These are phyloP conservation scores for Zaprionus lineosus DNA, from an alignment of 2,888 invertebrate genomes.

Conservation along the genomic window DNA sequence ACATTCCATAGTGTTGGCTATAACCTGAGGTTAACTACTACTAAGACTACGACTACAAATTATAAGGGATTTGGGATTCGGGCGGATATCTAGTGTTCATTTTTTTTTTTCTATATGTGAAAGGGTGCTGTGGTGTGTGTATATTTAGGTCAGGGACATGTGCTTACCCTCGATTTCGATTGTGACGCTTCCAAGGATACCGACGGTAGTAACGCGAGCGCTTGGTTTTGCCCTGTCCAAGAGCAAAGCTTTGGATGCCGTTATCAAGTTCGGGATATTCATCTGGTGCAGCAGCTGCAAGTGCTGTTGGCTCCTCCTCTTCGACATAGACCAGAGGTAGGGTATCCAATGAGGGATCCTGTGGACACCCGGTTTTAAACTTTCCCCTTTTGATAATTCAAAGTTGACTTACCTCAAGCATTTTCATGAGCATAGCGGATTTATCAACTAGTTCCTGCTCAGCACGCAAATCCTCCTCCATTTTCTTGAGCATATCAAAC, in stretches of 20 bases:
- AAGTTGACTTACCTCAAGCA: conserved; percentile 78
- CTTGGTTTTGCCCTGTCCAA: conserved; percentile 80
- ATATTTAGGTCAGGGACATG: background rate
- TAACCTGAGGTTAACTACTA: background rate
- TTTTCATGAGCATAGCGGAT: conserved; percentile 81
- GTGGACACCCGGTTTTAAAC: background rate
- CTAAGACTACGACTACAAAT: conserved; percentile 44
- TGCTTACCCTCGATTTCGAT: conserved; percentile 82
- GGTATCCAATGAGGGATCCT: conserved; percentile 81
- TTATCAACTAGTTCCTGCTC: conserved; percentile 82
- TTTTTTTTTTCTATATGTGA: conserved; percentile 7
- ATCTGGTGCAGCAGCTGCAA: conserved; percentile 27
- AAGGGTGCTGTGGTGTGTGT: background rate
- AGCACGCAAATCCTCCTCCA: conserved; percentile 80
- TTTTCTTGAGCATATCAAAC: conserved; percentile 77
- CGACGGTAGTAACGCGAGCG: conserved; percentile 85
- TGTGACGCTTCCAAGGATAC: conserved; percentile 87
- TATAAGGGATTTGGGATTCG: conserved; percentile 12
- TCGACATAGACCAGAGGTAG: conserved; percentile 82
- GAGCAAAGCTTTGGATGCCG: conserved; percentile 39
- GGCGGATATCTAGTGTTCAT: conserved; percentile 9
- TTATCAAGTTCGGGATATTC: conserved; percentile 58
- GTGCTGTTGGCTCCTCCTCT: conserved; percentile 59
- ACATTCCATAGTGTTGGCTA: conserved; percentile 5
- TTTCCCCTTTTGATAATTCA: background rate